These are phyloP conservation scores for Drosophila mojavensis DNA, from an alignment of 1,140 invertebrate species.

Conservation along the genomic window DNA sequence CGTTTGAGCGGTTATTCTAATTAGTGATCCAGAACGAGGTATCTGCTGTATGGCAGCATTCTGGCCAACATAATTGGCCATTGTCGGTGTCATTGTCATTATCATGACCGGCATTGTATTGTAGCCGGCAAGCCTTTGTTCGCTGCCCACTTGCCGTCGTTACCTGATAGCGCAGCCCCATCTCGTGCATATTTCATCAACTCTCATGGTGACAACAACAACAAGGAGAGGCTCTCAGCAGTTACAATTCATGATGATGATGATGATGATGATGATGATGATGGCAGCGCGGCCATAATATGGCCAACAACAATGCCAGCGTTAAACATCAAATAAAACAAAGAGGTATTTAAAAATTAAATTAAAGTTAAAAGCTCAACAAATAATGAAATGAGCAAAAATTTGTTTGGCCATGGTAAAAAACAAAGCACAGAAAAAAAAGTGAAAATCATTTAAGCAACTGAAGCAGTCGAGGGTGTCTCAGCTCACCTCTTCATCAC, in stretches of 20 bases:
- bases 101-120: slow-evolving; percentile 63
- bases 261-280: slow-evolving; percentile 9
- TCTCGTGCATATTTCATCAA: slow-evolving; percentile 74
- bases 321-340: slow-evolving; percentile 69
- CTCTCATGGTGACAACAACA: slow-evolving; percentile 41
- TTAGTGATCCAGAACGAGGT: slow-evolving; percentile 15
- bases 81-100: slow-evolving; percentile 70
- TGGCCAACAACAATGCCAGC: slow-evolving; percentile 47
- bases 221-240: slow-evolving; percentile 10
- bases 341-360: slow-evolving; percentile 79
- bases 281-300: slow-evolving; percentile 32
- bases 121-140: slow-evolving; percentile 26
- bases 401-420: slow-evolving; percentile 40
- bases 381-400: slow-evolving; percentile 74
- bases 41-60: background rate
- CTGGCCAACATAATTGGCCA: slow-evolving; percentile 69
- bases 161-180: slow-evolving; percentile 12
- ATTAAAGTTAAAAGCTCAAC: slow-evolving; percentile 78
- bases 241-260: background rate
- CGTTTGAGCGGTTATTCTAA: slow-evolving; percentile 40
- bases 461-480: no score
- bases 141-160: background rate
- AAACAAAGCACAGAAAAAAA: slow-evolving; percentile 42
- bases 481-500: no score
- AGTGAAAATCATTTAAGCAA: no score